Evolutionary conservation across 1,140 invertebrate genomes (phyloP), one percentile per base, ranked within the genome.

Genomic region (Notospermus geniculatus): DNA sequence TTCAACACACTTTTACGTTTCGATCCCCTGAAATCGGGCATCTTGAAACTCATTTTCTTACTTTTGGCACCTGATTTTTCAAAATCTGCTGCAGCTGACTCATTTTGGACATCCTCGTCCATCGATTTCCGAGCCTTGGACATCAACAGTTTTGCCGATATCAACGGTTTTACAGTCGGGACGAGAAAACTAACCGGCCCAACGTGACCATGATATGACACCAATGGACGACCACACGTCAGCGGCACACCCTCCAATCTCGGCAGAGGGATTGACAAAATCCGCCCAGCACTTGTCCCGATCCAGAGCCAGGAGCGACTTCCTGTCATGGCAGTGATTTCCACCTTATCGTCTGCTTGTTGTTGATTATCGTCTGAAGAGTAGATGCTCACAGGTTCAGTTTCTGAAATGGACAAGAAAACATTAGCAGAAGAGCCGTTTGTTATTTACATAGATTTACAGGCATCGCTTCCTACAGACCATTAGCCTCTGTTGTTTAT

Each of bases 221-320:
- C 91, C 63, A 90, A 93, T 0, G 93, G 91, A 55, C 92, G 86
- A 0, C 93, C 92, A 63, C 90, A 91, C 9, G 96, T 91, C 23
- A 95, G 91, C 0, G 95, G 94, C 0, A 97, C 90, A 28, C 95
- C 95, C 60, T 80, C 78, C 13, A 98, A 80, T 13, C 93, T 86
- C 1, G 95, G 95, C 32, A 97, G 80, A 0, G 94, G 93, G 57
- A 97, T 91, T 0, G 92, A 95, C 0, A 97, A 84, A 29, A 91
- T 88, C 39, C 96, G 89, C 1, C 95, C 95, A 41, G 93, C 89
- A 73, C 92, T 95, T 0, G 95, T 97, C n/a, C 94, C 95, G 1
- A 97, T 92, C 94, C 94, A 97, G 0, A 98, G 82, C 2, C 96
- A 82, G 1, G 94, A 95, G 54, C 79, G 74, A 67, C 78, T 82